Evolutionary conservation across 2,113 vertebrate genomes (phyloP), one percentile per base, ranked within the genome.

Genomic region (Eubucco bourcierii): DNA sequence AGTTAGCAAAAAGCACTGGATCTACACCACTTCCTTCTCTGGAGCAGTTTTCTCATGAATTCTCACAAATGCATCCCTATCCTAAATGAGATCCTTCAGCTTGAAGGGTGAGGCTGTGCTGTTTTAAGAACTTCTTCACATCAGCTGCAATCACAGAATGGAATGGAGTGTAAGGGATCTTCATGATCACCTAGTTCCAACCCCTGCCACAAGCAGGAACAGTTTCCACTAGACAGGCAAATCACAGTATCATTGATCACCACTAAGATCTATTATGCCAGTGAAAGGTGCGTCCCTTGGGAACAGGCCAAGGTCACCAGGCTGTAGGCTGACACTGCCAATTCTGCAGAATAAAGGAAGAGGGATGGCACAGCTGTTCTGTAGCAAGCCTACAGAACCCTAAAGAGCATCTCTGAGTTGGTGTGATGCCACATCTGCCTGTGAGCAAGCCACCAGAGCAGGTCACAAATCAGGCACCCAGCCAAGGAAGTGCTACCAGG

Each of bases 361-460:
- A 33, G 9, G 24, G 31, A 7, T 4, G 20, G 83, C 71, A 16
- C 55, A 5, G 73, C 21, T 1, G 20, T 1, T 27, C 65, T 4
- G 4, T 23, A 0, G 21, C 7, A 4, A 44, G 80, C 74, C 31
- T 31, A 59, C 55, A 24, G 12, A 60, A 37, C 4, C 67, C 60
- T 6, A 0, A 4, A 20, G 39, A 76, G 55, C 59, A 6, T 39
- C 75, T 21, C 81, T 2, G 50, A 20, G 16, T 29, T 31, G 1
- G 17, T 0, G 5, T 12, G 10, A 63, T n/a, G 1, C 6, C 7
- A 0, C 4, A 0, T 17, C 58, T 21, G 39, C 1, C 29, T 8
- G 52, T 1, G 5, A 34, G n/a, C 6, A 1, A 31, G 34, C 3
- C 6, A 6, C 9, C 9, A 6, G 21, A 55, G 25, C 25, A 28